phyloP scores from a whole-genome alignment of 2,797 vertebrate species.

The Epinephelus coioides region DNA sequence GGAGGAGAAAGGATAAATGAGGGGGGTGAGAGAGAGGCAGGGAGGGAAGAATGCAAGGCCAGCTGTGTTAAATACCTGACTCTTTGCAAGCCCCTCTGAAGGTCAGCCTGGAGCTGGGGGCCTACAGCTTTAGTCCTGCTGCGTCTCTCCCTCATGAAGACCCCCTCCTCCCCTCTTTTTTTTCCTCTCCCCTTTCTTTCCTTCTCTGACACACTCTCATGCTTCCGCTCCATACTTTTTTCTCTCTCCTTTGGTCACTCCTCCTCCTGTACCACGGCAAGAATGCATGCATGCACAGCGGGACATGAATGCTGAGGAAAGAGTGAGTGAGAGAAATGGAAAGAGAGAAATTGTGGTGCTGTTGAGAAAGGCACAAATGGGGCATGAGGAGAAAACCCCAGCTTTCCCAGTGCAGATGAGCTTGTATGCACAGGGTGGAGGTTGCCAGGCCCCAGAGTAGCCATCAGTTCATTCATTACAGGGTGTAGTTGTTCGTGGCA shows the following conservation, averaged over 20 bases:
- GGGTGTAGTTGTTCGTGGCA: background rate
- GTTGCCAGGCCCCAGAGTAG: conserved; percentile 18
- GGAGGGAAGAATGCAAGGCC: conserved; percentile 85
- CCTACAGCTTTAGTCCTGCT: conserved; percentile 85
- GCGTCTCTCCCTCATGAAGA: conserved; percentile 62
- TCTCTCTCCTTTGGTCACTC: conserved; percentile 27
- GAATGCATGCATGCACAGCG: conserved; percentile 75
- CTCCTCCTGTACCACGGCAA: conserved; percentile 56
- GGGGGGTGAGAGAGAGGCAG: conserved; percentile 70
- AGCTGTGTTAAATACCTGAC: conserved; percentile 91
- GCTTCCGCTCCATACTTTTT: conserved; percentile 52
- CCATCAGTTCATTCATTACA: conserved; percentile 26
- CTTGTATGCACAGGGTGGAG: conserved; percentile 16
- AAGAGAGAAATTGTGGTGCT: conserved; percentile 63
- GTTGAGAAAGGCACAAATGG: conserved; percentile 48
- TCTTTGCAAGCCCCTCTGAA: conserved; percentile 82
- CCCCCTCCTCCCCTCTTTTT: conserved; percentile 32
- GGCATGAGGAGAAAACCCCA: conserved; percentile 12
- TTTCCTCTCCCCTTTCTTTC: conserved; percentile 63
- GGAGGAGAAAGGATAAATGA: conserved; percentile 79
- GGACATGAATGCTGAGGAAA: conserved; percentile 66
- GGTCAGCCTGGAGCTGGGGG: conserved; percentile 83
- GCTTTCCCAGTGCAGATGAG: conserved; percentile 31
- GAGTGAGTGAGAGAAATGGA: conserved; percentile 67
- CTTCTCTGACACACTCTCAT: conserved; percentile 66